These are phyloP conservation scores for Nomada fucata DNA, from an alignment of 2,888 invertebrate species.

Conservation along the genomic window DNA sequence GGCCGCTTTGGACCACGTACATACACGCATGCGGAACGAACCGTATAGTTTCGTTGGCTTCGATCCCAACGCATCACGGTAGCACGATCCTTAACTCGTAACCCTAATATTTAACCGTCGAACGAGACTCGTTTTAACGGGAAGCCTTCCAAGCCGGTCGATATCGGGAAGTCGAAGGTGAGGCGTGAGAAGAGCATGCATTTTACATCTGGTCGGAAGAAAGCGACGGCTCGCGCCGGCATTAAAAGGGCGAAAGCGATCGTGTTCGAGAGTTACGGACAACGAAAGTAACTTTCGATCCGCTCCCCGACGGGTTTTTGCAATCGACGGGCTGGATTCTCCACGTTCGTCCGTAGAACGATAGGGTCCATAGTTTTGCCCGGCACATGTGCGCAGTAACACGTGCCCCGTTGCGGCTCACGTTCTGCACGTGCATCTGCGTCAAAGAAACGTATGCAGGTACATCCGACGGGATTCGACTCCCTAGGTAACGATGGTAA, in stretches of 20 bases:
- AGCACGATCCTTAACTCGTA: conserved; percentile 70
- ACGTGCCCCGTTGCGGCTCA: conserved; percentile 20
- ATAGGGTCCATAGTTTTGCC: background rate
- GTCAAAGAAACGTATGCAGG: conserved; percentile 51
- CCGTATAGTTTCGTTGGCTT: conserved; percentile 52
- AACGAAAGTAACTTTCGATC: background rate
- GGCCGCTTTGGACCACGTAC: background rate
- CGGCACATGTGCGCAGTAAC: conserved; percentile 23
- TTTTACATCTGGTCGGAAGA: background rate
- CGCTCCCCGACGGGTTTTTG: background rate
- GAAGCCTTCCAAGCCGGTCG: conserved; percentile 48
- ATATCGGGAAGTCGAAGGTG: conserved; percentile 1
- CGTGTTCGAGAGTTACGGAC: background rate
- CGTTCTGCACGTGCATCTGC: conserved; percentile 48
- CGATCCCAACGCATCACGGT: conserved; percentile 67
- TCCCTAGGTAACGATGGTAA: conserved; percentile 41
- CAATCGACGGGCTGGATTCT: background rate
- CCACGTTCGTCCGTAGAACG: background rate
- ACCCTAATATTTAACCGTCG: conserved; percentile 66
- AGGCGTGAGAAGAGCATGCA: background rate
- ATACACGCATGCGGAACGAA: conserved; percentile 40
- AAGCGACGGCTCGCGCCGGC: background rate
- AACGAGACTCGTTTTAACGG: conserved; percentile 65
- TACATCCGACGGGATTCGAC: background rate
- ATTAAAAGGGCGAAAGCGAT: background rate